Evolutionary conservation across 35 echinoderm and acorn worm genomes (phyloP), one percentile per base, ranked within the genome.

Genomic region (Apostichopus californicus): DNA sequence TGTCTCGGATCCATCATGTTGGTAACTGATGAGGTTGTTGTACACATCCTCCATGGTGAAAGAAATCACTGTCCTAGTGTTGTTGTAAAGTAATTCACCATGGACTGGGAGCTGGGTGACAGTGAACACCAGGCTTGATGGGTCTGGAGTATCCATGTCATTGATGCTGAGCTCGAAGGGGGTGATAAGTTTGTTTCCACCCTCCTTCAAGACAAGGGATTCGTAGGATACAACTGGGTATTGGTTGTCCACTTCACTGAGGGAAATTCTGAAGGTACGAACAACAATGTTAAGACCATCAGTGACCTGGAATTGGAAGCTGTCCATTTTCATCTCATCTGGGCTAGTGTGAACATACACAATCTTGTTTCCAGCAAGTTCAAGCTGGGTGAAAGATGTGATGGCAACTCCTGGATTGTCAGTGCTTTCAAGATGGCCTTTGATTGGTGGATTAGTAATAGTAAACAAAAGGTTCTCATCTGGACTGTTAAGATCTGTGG

Each of bases 271-370:
- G 89, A 99, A 99, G 23, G 97, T 99, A 21, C 97, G 97, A 25
- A 99, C 91, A 18, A 99, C 97, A 52, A 91, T 93, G 95, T 99
- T 99, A 92, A 99, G 92, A 28, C 97, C 97, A 87, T 99, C 97
- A 55, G 97, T 96, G 1, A 96, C 97, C 79, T 99, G 58, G 79
- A 99, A 99, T 78, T 96, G 95, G 95, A 99, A 99, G 92, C 93
- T 96, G 78, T 99, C 97, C 97, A 99, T 99, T 85, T 91, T 94
- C 75, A 99, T 93, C 57, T 99, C 97, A 84, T 99, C 97, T 60
- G 91, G 91, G 63, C 91, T 92, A 55, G 97, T 99, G 81, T 99
- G 97, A 55, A 99, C 97, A 85, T 99, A 99, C 56, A 92, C 94
- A 57, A 99, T 99, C 81, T 99, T 99, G 86, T 96, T 99, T 13